Conservation (phyloP, 2,888 invertebrate genomes). For the Andrena bucephala region DNA sequence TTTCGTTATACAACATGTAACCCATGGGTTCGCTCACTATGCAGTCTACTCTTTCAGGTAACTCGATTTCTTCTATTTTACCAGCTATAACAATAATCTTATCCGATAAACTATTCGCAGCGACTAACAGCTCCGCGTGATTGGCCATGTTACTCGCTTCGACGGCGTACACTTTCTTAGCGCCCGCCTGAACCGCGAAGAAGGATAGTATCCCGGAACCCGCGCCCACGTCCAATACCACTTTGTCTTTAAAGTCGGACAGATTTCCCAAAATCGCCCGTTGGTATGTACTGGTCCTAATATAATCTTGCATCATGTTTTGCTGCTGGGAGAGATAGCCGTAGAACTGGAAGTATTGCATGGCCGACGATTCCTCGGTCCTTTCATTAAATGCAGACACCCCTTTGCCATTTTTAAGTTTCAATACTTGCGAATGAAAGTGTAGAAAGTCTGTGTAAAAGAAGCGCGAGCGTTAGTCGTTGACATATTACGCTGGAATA, state of each 20-base stretch:
- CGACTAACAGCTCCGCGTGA: slow-evolving; percentile 96
- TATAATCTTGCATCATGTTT: slow-evolving; percentile 99
- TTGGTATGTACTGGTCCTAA: slow-evolving; percentile 99
- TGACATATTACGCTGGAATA: not conserved
- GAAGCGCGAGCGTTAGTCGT: not conserved
- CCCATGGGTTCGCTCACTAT: slow-evolving; percentile 99
- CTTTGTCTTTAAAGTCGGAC: slow-evolving; percentile 96
- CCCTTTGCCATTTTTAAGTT: slow-evolving; percentile 90
- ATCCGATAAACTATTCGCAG: slow-evolving; percentile 94
- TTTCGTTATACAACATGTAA: slow-evolving; percentile 99
- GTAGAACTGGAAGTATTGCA: slow-evolving; percentile 99
- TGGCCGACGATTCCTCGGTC: slow-evolving; percentile 99
- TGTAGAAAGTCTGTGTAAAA: slow-evolving; percentile 88
- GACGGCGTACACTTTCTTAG: slow-evolving; percentile 98
- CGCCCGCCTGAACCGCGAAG: slow-evolving; percentile 99
- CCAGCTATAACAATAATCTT: slow-evolving; percentile 97
- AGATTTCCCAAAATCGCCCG: slow-evolving; percentile 97
- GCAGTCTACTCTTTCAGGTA: slow-evolving; percentile 98
- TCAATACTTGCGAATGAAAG: slow-evolving; percentile 91
- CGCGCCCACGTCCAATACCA: slow-evolving; percentile 98
- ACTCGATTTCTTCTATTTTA: slow-evolving; percentile 98
- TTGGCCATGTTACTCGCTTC: slow-evolving; percentile 99
- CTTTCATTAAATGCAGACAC: slow-evolving; percentile 96
- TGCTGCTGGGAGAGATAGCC: slow-evolving; percentile 99
- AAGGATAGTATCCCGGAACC: slow-evolving; percentile 99